phyloP scores from a whole-genome alignment of 2,797 vertebrate genomes.

The Cirrhinus mrigala region DNA sequence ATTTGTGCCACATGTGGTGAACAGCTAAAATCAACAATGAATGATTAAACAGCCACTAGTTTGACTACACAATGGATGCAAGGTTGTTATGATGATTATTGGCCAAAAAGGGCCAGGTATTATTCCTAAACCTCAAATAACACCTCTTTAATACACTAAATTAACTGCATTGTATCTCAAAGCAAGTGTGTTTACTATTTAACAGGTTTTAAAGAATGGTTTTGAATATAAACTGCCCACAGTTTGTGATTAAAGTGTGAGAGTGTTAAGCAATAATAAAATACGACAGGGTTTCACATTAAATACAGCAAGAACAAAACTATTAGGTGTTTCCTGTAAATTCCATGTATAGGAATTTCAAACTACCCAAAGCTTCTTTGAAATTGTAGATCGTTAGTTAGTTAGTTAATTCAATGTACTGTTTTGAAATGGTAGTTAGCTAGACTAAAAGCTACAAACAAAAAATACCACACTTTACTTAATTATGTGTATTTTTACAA shows the following conservation, averaged over 20 bases:
- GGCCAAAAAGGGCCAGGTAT: not conserved
- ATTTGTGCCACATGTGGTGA: not conserved
- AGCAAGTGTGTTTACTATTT: not conserved
- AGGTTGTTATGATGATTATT: not conserved
- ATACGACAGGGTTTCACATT: not conserved
- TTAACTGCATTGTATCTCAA: not conserved
- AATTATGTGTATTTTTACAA: not conserved
- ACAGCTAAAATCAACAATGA: constrained; percentile 8
- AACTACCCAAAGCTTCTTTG: not conserved
- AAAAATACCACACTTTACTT: not conserved
- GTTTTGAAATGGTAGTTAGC: no score
- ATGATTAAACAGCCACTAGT: constrained; percentile 11
- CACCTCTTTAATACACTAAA: constrained; percentile 19
- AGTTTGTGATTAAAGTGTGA: not conserved
- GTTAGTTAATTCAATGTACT: no score
- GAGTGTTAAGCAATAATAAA: not conserved
- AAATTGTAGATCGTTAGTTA: not conserved
- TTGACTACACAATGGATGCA: constrained; percentile 15
- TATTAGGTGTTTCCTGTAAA: not conserved
- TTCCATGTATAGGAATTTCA: not conserved
- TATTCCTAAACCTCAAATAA: constrained; percentile 6
- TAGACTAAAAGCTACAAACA: not conserved
- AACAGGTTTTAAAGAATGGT: not conserved
- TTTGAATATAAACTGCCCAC: not conserved
- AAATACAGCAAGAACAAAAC: not conserved